Evolutionary conservation across 2,888 invertebrate genomes (phyloP).

Genomic region (Harpalus rufipes): DNA sequence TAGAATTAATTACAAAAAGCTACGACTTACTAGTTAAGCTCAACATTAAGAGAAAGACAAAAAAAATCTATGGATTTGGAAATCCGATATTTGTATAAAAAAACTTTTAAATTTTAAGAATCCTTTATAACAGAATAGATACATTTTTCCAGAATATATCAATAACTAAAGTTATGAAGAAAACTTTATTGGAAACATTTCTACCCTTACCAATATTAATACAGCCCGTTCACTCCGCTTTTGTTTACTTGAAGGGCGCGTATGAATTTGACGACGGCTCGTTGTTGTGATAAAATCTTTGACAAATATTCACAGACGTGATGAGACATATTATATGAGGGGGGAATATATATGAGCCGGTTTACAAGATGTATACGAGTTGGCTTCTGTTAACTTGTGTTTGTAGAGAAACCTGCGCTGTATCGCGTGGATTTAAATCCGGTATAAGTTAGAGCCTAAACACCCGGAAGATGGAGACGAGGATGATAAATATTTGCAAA

Average conservation of each 20-base stretch:
- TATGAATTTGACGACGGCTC: conserved; percentile 45
- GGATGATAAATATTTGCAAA: conserved; percentile 31
- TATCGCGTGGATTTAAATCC: conserved; percentile 3
- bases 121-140: too few relatives aligned
- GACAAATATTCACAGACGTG: conserved; percentile 46
- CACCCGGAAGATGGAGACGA: conserved; percentile 3
- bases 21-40: too few relatives aligned
- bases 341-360: conserved; percentile 33
- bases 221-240: conserved; percentile 16
- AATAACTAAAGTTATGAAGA: too few relatives aligned
- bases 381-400: conserved; percentile 46
- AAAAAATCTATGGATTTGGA: too few relatives aligned
- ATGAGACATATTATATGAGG: conserved; percentile 41
- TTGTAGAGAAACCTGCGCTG: conserved; percentile 27
- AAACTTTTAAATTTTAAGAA: too few relatives aligned
- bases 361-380: conserved; percentile 33
- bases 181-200: neutral
- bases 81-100: too few relatives aligned
- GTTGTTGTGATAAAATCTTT: conserved; percentile 43
- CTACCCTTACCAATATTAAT: neutral
- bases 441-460: conserved; percentile 15
- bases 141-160: too few relatives aligned
- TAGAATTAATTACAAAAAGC: too few relatives aligned
- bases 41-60: too few relatives aligned
- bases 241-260: conserved; percentile 24